Base-by-base conservation (phyloP, 2,113 vertebrate species). In the Labeo catla region DNA sequence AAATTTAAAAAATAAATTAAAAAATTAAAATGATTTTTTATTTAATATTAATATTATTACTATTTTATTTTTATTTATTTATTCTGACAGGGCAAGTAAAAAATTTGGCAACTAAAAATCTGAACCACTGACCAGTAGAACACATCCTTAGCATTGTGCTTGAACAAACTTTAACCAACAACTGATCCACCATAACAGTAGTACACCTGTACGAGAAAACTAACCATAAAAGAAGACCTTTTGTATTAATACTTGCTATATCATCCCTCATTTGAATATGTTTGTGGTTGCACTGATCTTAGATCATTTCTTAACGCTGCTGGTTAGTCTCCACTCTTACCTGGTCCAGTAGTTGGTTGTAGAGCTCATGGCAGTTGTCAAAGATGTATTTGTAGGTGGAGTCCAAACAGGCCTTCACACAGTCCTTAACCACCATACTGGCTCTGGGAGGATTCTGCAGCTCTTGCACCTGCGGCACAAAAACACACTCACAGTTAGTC, bases 351-450 rank as follows among this genome's bases (percentile, higher is more conserved):
- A 99, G 93, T n/a, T 98, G 97, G 81, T 93, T 96, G 90, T 99
- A 99, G 6, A 99, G 95, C 59, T 99, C 98, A 49, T 97, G 95
- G 92, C 98, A 99, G 89, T 99, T 99, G 90, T 99, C 97, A 91
- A 99, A 99, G 89, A 99, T 98, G 90, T 99, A 99, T 92, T 95
- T 98, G 86, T 99, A 99, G 0, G 98, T 99, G 9, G 98, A 97
- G 89, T 99, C 97, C 89, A 98, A 92, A 82, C 98, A 99, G 0
- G 98, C 98, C 89, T 95, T 95, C 52, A 99, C 97, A 59, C 98
- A 99, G 84, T 99, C 98, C 87, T 98, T 99, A 87, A 99, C 98
- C 59, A 99, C 97, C 85, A 93, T 93, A 23, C 98, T 98, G 78
- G 98, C 98, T 90, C 97, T 95, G 1, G 98, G 97, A 0, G 98